Evolutionary conservation across 2,888 invertebrate species (phyloP), one percentile per base, ranked within the genome.

Genomic region (Heteromyza rotundicornis): DNA sequence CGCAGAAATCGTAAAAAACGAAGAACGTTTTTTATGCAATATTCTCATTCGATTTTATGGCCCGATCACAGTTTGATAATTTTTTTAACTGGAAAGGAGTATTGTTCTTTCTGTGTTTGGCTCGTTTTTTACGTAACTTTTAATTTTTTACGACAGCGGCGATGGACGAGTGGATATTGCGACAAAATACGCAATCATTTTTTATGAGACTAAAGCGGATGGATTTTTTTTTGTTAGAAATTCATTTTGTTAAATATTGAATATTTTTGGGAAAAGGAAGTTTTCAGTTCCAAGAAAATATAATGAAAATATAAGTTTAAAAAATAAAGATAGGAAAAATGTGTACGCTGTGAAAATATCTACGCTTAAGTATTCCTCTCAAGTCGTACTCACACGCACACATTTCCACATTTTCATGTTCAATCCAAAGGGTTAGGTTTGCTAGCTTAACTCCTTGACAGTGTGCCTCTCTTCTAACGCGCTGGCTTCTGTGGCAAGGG

Each of bases 11-110:
- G 70, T 70, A 70, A 69, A 66, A 57, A 47, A 40, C 10, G 63
- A 65, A 69, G 47, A 67, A 60, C 61, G 66, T 74, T 77, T 75
- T 75, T 75, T 75, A 75, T 74, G 75, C 77, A 75, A 75, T 75
- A 70, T 70, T 68, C 68, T 68, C 67, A 65, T 72, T 66, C 65
- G 57, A 40, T 24, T 60, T 63, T 60, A 49, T 7, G 51, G 27
- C 35, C 14, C n/a, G 2, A 10, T 14, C 27, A 5, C 23, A n/a
- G 52, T 52, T 52, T 51, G 20, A n/a, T 12, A 14, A 56, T 44
- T 61, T 64, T 40, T 58, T 58, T 51, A 54, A 27, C 17, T 23
- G 32, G 57, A 64, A 59, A 40, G 16, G 49, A 8, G 40, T 36
- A 51, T 24, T 32, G 14, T 63, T 44, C 40, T 58, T 64, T 54